Conservation (phyloP, 1,140 invertebrate genomes). For the Anastatus disparis region DNA sequence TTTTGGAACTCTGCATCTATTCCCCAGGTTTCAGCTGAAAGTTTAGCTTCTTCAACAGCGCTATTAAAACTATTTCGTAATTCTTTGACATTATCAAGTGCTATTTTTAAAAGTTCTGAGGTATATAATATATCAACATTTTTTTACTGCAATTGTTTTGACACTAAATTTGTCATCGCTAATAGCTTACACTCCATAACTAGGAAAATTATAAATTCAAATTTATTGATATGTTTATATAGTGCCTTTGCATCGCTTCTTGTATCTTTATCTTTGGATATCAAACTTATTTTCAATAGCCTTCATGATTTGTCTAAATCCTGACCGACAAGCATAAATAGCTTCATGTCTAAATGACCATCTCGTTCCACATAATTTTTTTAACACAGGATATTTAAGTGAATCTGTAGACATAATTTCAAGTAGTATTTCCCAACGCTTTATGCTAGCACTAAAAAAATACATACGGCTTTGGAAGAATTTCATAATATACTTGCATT, state of each 20-base stretch:
- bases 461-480: conserved; percentile 45
- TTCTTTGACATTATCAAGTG: no score
- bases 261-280: background rate
- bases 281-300: background rate
- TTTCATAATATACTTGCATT: conserved; percentile 37
- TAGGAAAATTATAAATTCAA: no score
- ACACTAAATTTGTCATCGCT: background rate
- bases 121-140: background rate
- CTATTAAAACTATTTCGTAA: no score
- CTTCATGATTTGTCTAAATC: background rate
- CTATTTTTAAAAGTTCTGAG: background rate
- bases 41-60: no score
- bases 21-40: no score
- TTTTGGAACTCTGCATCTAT: no score
- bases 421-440: conserved; percentile 42
- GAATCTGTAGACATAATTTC: background rate
- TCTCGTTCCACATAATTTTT: background rate
- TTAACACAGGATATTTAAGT: background rate
- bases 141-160: background rate
- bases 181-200: no score
- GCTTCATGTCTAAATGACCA: conserved; percentile 1
- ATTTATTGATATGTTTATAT: no score
- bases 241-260: background rate
- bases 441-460: conserved; percentile 49
- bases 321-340: background rate